These are phyloP conservation scores for Protosalanx chinensis DNA, from an alignment of 2,797 vertebrate genomes.

Conservation along the genomic window DNA sequence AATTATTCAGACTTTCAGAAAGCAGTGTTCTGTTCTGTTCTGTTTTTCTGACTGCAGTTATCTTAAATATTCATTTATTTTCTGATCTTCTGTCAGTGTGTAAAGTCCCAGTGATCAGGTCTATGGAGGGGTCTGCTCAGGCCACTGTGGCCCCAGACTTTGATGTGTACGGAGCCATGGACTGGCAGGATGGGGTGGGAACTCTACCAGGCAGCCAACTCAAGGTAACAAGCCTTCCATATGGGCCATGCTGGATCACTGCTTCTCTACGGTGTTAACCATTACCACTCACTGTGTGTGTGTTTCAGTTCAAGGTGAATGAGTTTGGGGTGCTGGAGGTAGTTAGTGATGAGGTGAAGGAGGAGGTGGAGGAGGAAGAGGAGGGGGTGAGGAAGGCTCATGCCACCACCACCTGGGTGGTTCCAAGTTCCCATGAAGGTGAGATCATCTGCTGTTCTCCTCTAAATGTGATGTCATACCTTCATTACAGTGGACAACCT, in stretches of 20 bases:
- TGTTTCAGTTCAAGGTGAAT: conserved; percentile 78
- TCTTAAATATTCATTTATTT: background rate
- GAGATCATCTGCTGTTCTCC: conserved; percentile 20
- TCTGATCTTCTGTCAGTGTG: background rate
- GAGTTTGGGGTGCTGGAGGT: conserved; percentile 84
- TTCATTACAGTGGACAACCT: no score
- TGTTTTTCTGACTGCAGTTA: background rate
- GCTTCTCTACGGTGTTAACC: background rate
- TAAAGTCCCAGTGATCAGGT: conserved; percentile 15
- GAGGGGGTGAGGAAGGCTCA: conserved; percentile 82
- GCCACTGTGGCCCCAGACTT: conserved; percentile 77
- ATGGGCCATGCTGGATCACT: background rate
- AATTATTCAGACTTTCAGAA: no score
- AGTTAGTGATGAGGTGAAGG: conserved; percentile 82
- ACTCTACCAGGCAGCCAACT: conserved; percentile 82
- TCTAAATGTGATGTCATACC: background rate
- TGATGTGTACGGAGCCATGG: conserved; percentile 83
- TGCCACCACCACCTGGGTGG: conserved; percentile 83
- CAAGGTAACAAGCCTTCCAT: conserved; percentile 63
- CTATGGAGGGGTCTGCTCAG: conserved; percentile 76
- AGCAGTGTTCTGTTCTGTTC: no score
- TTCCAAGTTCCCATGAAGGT: conserved; percentile 83
- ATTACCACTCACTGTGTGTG: conserved; percentile 2
- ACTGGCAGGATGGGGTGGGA: conserved; percentile 84
- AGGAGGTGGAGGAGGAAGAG: conserved; percentile 73